Evolutionary conservation across 2,797 vertebrate species (phyloP).

Genomic region (Picus viridis): DNA sequence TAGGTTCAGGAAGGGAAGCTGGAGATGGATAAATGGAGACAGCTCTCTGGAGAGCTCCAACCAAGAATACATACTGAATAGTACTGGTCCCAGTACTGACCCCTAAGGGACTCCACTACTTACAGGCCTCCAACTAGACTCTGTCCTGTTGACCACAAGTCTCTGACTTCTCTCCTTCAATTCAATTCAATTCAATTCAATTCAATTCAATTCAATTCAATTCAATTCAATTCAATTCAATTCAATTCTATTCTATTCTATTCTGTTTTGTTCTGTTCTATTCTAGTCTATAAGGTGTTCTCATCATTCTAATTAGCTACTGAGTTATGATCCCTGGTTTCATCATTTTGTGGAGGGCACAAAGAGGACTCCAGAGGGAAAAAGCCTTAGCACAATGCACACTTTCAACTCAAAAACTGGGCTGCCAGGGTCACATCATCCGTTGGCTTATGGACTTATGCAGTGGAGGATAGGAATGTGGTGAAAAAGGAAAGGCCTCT

Average conservation of each 20-base stretch:
- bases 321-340: constrained; percentile 30
- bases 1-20: not conserved
- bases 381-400: constrained; percentile 10
- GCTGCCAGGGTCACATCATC: constrained; percentile 58
- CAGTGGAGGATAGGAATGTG: constrained; percentile 32
- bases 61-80: not conserved
- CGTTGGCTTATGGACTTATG: constrained; percentile 1
- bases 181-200: too few species aligned
- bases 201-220: too few species aligned
- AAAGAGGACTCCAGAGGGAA: constrained; percentile 9
- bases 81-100: too few species aligned
- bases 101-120: too few species aligned
- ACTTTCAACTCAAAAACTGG: constrained; percentile 34
- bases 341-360: not conserved
- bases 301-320: constrained; percentile 48
- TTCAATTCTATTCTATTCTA: too few species aligned
- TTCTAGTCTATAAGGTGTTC: not conserved
- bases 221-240: too few species aligned
- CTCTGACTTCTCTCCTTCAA: too few species aligned
- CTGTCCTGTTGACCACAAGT: too few species aligned
- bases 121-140: too few species aligned
- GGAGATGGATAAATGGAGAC: not conserved
- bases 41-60: not conserved
- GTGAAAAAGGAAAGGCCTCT: constrained; percentile 49
- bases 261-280: too few species aligned